Base-by-base conservation (phyloP, 23 tunicate genomes). In the Clavelina lepadiformis region DNA sequence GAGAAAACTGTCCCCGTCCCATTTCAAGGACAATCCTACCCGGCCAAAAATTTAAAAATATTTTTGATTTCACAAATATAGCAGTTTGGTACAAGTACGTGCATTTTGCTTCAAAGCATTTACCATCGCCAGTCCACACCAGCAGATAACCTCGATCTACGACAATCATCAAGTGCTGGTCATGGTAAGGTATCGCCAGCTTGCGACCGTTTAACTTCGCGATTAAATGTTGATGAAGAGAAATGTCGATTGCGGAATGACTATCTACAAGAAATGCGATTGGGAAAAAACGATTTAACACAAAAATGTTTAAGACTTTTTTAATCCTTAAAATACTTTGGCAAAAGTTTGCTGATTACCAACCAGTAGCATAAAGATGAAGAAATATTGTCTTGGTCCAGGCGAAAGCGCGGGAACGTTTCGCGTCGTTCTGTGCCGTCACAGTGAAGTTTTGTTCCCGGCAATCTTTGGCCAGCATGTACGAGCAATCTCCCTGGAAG, bases 401-500 rank as follows among this genome's bases (percentile, higher is more conserved):
- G 28, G 97, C 61, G 53, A 69, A 89, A 3, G 62, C 36, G 2
- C 76, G 37, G 24, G 97, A 81, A 18, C 71, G 58, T 46, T 69
- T 89, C 1, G 91, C 88, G 75, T 81, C 72, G 69, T 89, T 89
- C 56, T 77, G 65, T 15, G 76, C 97, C 3, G 61, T 58, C 19
- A 89, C 83, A 7, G 69, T 3, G 63, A 74, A 89, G 46, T 89
- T 57, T 18, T 26, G 37, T 2, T 38, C 65, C 41, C 31, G 11
- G 79, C 97, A 89, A 51, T 89, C 97, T 38, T 66, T 61, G 18
- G 83, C 38, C 28, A 89, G 38, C 41, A 89, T 59, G 41, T 89
- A 89, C 21, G 63, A 69, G 63, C 97, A 89, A 50, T 75, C 88
- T 28, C 97, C 97, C 34, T 89, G 97, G 32, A 51, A 89, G 64